Base-by-base conservation (phyloP, 64 coral and sea anemone genomes). In the Porites lutea region DNA sequence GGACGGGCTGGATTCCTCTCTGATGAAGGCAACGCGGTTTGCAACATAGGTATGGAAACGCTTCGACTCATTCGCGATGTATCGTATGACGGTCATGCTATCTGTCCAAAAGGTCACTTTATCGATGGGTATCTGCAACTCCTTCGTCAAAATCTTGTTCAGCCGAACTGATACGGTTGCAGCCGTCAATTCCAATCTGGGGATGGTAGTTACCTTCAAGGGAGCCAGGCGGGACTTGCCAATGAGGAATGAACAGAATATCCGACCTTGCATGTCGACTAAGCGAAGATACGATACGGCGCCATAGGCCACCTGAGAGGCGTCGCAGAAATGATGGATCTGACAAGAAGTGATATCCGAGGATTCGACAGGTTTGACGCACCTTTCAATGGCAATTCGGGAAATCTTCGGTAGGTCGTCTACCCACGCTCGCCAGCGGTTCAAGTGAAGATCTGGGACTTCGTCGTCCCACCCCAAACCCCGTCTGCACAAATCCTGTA, bases 321-420 rank as follows among this genome's bases (percentile, higher is more conserved):
- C 86, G 69, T 88, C 84, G 9, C 52, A 48, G 59, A 88, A 88
- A 23, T 88, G 72, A 72, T 88, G 86, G 43, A 88, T 55, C 72
- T 88, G 18, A 44, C 79, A 59, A 10, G 73, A 76, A 12, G 16
- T 13, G 2, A 48, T 48, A 10, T 21, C 68, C 19, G 10, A n/a
- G 27, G 27, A 71, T 9, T 71, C 0, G 27, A 22, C 10, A 10
- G 68, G 68, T 22, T 71, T 71, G 19, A n/a, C n/a, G 19, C 68
- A 71, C 4, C 68, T 10, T 14, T 68, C 65, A n/a, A 22, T 14
- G 5, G 16, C 27, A 37, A 37, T 37, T 37, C 27, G 0, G 27
- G 27, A 37, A 37, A 37, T 37, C 27, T 37, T 37, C 27, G 27
- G 27, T 37, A 37, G 27, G 27, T 37, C 27, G 27, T 37, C 27